Evolutionary conservation across 2,113 vertebrate genomes (phyloP).

Genomic region (Rana temporaria): DNA sequence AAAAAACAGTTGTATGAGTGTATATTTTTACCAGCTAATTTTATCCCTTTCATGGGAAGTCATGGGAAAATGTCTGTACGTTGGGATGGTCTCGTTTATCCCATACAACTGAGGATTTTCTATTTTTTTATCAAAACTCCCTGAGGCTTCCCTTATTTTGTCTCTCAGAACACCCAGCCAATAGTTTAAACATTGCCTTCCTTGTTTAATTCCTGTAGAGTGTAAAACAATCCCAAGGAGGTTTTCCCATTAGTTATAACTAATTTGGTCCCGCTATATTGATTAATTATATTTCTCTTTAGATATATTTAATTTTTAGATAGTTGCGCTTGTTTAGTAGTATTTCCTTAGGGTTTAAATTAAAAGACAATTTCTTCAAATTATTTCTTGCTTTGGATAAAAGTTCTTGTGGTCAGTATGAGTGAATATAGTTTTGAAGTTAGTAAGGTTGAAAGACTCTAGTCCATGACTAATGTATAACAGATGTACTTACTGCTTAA

Average conservation of each 20-base stretch:
- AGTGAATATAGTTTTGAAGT: no score
- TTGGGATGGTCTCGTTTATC: conserved; percentile 27
- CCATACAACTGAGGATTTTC: conserved; percentile 27
- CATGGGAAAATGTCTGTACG: conserved; percentile 44
- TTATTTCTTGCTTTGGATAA: no score
- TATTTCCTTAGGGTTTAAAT: no score
- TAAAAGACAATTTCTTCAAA: no score
- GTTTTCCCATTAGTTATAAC: neutral
- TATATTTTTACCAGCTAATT: conserved; percentile 31
- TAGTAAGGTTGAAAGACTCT: no score
- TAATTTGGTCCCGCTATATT: no score
- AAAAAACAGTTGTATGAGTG: neutral
- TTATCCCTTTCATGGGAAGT: conserved; percentile 43
- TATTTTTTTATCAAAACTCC: conserved; percentile 46
- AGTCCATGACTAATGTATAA: no score
- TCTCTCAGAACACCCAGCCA: neutral
- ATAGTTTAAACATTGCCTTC: neutral
- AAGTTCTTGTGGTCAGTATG: no score
- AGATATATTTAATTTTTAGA: no score
- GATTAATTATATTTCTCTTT: no score
- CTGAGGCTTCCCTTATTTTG: conserved; percentile 25
- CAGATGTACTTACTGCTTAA: no score
- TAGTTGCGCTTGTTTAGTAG: no score
- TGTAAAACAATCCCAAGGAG: neutral
- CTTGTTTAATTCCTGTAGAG: conserved; percentile 11